phyloP scores from a whole-genome alignment of 92 coral and sea anemone species.

The Palythoa heliodiscus region DNA sequence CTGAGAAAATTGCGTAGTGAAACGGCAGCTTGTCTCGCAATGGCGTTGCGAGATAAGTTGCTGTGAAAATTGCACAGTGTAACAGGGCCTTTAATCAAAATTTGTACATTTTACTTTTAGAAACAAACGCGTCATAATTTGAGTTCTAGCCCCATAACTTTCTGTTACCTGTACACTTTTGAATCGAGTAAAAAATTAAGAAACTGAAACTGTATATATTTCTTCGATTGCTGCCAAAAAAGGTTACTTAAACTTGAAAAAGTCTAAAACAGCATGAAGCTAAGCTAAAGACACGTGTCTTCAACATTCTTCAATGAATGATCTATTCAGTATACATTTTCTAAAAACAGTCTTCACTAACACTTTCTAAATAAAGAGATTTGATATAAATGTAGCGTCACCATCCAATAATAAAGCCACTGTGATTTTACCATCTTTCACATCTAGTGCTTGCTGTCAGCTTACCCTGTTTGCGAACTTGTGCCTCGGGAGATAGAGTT shows the following conservation, averaged over 20 bases:
- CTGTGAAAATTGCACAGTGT: too few species aligned
- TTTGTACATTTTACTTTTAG: too few species aligned
- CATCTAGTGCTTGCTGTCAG: not conserved
- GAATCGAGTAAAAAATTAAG: too few species aligned
- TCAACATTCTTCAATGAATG: not conserved
- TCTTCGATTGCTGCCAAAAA: not conserved
- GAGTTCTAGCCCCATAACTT: not conserved
- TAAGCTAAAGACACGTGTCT: not conserved
- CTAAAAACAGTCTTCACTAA: not conserved
- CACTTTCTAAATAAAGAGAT: not conserved
- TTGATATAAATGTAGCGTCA: not conserved
- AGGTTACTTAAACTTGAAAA: not conserved
- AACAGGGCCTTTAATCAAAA: not conserved
- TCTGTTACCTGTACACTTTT: not conserved
- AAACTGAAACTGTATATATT: too few species aligned
- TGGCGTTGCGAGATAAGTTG: too few species aligned
- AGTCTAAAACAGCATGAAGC: not conserved
- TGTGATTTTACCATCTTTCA: not conserved
- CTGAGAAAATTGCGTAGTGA: too few species aligned
- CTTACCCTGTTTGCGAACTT: constrained; percentile 87
- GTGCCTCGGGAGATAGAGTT: constrained; percentile 79
- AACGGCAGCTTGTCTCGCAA: too few species aligned
- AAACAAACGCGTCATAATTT: not conserved
- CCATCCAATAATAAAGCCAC: not conserved
- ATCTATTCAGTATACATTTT: not conserved